Percentiles rank a stretch among this genome's conserved stretches.
Evolutionary conservation across 2,113 vertebrate species (phyloP).

Genomic region (Colaptes auratus): DNA sequence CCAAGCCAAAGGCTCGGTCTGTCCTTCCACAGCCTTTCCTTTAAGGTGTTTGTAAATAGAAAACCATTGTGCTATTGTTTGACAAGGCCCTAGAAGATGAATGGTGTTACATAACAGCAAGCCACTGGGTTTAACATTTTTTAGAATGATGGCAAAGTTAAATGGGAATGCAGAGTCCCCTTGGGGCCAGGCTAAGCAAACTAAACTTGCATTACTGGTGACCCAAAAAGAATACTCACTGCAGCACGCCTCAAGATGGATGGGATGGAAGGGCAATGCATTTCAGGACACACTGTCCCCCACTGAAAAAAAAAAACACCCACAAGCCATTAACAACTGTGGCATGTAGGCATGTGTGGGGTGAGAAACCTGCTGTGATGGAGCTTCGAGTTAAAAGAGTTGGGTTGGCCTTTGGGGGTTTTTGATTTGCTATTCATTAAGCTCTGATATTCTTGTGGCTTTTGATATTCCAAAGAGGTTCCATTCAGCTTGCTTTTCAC

Average conservation of each 20-base stretch:
- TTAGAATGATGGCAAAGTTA: background rate
- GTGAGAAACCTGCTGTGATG: background rate
- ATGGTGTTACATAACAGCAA: constrained; percentile 6
- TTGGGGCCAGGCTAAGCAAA: background rate
- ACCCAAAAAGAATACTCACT: background rate
- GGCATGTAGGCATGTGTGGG: background rate
- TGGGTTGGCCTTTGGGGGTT: background rate
- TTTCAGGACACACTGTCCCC: background rate
- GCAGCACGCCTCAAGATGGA: background rate
- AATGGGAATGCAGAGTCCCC: background rate
- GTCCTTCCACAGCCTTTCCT: background rate
- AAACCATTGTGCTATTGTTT: background rate
- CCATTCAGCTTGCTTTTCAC: background rate
- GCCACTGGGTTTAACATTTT: background rate
- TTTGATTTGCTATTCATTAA: background rate
- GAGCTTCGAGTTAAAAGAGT: background rate
- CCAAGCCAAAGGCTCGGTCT: background rate
- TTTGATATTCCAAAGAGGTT: background rate
- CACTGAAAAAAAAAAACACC: background rate
- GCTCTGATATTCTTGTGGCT: background rate
- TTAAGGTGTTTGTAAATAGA: background rate
- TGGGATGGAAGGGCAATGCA: background rate
- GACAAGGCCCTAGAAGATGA: background rate
- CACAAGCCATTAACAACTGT: background rate
- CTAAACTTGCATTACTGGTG: background rate